Base-by-base conservation (phyloP, 2,113 vertebrate genomes). In the Canis aureus region DNA sequence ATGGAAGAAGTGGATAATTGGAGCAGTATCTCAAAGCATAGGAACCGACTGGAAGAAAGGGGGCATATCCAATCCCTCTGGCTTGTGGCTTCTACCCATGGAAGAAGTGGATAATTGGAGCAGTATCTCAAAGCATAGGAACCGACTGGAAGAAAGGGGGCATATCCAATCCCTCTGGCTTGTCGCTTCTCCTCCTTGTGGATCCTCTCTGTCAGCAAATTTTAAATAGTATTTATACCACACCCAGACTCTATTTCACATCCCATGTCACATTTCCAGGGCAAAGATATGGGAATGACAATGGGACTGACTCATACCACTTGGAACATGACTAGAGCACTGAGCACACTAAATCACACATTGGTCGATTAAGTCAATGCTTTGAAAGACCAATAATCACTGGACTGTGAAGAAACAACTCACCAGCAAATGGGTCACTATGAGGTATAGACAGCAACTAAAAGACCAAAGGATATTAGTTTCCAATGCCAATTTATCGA, bases 401-500 rank as follows among this genome's bases (percentile, higher is more conserved):
- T 51, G 27, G 29, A 53, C 38, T 53, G 8, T 73, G 69, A 93
- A 94, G 71, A 91, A 94, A 85, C 10, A 92, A 81, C 25, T 92
- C 27, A 96, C 27, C 43, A 95, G 74, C 22, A 92, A 96, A 53
- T 74, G 15, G 22, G 49, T 85, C 64, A 78, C 64, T 57, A 4
- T 38, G 29, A 51, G 35, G 35, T 74, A 86, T 8, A 27, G 27
- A 88, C 5, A 80, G 43, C 25, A 78, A 51, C 53, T 8, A 23
- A 82, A 93, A 43, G 17, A 53, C 29, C 57, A 80, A 88, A 97
- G 59, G 60, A 76, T 23, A 89, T 85, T 32, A 95, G 76, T 49
- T 80, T 55, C 62, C 43, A 89, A 76, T 74, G 17, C 4, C 59
- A 86, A 43, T 82, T 66, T 85, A 78, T 76, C 27, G 8, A 88